Conservation (phyloP, 1,140 invertebrate species). For the Araneus ventricosus region DNA sequence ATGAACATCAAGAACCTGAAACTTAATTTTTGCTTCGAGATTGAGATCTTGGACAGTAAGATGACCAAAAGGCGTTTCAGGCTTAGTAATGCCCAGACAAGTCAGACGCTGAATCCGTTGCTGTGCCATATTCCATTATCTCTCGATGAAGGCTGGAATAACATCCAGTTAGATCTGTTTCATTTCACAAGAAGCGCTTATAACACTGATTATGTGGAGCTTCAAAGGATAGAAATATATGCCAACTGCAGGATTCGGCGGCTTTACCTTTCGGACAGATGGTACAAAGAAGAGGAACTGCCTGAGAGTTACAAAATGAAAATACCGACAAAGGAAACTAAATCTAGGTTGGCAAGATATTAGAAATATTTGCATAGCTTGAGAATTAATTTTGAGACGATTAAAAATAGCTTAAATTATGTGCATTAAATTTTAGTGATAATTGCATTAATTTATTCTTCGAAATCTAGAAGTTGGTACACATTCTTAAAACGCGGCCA, state of each 20-base stretch:
- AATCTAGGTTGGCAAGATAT: background rate
- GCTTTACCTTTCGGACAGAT: slow-evolving; percentile 64
- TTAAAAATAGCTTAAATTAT: too few relatives aligned
- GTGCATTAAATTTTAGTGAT: too few relatives aligned
- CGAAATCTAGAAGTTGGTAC: too few relatives aligned
- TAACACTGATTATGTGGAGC: slow-evolving; percentile 37
- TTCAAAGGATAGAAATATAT: background rate
- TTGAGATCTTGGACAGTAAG: slow-evolving; percentile 32
- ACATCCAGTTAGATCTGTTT: slow-evolving; percentile 36
- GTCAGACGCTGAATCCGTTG: background rate
- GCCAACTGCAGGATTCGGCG: slow-evolving; percentile 53
- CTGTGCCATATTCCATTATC: slow-evolving; percentile 62
- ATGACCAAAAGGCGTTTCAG: slow-evolving; percentile 34
- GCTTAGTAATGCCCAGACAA: slow-evolving; percentile 44
- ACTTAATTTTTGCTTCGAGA: slow-evolving; percentile 59
- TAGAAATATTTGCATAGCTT: background rate
- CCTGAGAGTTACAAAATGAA: slow-evolving; percentile 1
- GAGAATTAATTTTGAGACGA: too few relatives aligned
- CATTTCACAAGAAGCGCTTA: slow-evolving; percentile 18
- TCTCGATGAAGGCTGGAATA: slow-evolving; percentile 66
- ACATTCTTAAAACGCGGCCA: too few relatives aligned
- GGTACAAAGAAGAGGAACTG: slow-evolving; percentile 55
- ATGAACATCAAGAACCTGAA: slow-evolving; percentile 54
- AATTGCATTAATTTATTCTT: too few relatives aligned
- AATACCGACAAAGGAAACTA: slow-evolving; percentile 15